Evolutionary conservation across 2,797 vertebrate genomes (phyloP).

Genomic region (Syndactyla subalaris): DNA sequence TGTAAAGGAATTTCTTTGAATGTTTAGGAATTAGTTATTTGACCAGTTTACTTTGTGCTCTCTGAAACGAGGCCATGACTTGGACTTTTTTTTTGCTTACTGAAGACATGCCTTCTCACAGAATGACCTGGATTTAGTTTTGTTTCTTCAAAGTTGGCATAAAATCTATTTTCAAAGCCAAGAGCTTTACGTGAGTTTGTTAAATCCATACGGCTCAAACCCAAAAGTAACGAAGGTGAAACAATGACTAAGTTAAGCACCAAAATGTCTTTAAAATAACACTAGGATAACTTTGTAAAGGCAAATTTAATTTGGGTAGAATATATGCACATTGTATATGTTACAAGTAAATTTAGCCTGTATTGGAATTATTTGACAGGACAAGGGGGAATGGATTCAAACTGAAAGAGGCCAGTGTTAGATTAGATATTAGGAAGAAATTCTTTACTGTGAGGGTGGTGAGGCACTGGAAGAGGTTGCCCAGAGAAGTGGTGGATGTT

Average conservation of each 20-base stretch:
- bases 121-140: not conserved
- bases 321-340: not conserved
- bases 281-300: not conserved
- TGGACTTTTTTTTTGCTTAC: not conserved
- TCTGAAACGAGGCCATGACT: not conserved
- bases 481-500: not conserved
- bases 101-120: not conserved
- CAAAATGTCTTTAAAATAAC: not conserved
- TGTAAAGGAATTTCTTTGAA: not conserved
- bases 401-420: not conserved
- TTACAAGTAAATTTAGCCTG: not conserved
- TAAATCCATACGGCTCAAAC: not conserved
- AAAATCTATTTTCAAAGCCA: not conserved
- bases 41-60: not conserved
- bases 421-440: not conserved
- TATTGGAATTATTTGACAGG: not conserved
- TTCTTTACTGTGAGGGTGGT: not conserved
- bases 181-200: not conserved
- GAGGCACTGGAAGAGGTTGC: not conserved
- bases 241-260: not conserved
- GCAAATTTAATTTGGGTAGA: not conserved
- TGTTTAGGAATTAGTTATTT: not conserved
- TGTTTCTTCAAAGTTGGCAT: not conserved
- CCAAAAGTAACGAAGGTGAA: not conserved
- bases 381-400: not conserved